Percentiles rank a stretch among this genome's conserved stretches.
These are phyloP conservation scores for Agonopterix heracliana DNA, from an alignment of 2,888 invertebrate species.

Conservation along the genomic window DNA sequence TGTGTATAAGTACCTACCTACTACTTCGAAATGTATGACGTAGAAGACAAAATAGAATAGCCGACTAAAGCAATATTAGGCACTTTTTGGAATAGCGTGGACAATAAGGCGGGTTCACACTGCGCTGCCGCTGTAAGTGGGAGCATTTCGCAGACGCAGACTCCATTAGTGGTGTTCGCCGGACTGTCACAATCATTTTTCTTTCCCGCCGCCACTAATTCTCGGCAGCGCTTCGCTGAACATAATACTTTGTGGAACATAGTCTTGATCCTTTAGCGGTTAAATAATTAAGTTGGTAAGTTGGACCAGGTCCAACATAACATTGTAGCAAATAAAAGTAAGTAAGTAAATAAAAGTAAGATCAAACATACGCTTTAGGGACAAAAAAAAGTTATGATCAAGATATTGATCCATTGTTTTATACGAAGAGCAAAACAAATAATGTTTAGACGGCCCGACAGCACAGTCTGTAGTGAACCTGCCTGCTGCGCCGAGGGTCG, in stretches of 20 bases:
- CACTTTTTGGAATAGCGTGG: conserved; percentile 3
- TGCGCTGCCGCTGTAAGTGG: conserved; percentile 47
- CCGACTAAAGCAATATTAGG: background rate
- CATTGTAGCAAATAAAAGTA: no score
- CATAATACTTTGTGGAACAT: conserved; percentile 25
- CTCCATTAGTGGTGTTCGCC: conserved; percentile 73
- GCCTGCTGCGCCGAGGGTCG: no score
- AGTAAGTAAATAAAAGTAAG: no score
- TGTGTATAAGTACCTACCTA: no score
- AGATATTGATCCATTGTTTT: no score
- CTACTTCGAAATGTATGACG: no score
- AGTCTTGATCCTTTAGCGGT: conserved; percentile 38
- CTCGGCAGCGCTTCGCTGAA: conserved; percentile 67
- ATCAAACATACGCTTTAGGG: no score
- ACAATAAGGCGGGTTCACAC: conserved; percentile 21
- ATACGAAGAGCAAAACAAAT: no score
- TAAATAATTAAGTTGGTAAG: background rate
- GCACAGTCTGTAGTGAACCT: no score
- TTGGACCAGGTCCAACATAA: background rate
- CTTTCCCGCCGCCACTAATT: conserved; percentile 74
- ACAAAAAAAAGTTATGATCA: no score
- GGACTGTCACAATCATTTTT: conserved; percentile 77
- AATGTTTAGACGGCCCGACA: no score
- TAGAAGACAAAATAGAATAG: background rate
- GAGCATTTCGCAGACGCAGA: conserved; percentile 68